Evolutionary conservation across 2,888 invertebrate species (phyloP).

Genomic region (Gymnosoma rotundatum): DNA sequence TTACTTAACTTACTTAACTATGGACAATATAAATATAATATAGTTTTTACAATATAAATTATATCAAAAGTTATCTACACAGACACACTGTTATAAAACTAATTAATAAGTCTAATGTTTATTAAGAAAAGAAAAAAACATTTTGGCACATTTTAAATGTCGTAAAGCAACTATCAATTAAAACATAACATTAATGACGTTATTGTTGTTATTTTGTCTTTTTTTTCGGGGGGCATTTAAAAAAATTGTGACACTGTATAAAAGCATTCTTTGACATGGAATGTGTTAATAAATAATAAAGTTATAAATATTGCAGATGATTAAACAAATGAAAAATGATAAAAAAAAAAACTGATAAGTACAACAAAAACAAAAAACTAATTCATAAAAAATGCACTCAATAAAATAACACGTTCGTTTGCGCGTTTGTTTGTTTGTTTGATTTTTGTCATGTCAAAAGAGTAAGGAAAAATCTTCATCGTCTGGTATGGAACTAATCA

Average conservation of each 20-base stretch:
- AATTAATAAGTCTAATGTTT: constrained; percentile 57
- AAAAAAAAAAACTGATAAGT: constrained; percentile 38
- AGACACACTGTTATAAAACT: constrained; percentile 59
- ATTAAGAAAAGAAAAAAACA: constrained; percentile 38
- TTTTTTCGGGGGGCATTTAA: constrained; percentile 5
- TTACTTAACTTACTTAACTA: constrained; percentile 57
- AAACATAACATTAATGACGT: constrained; percentile 49
- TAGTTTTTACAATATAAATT: constrained; percentile 45
- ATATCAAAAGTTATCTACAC: constrained; percentile 63
- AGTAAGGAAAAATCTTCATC: constrained; percentile 77
- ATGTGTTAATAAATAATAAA: constrained; percentile 60
- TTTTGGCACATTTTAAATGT: constrained; percentile 70
- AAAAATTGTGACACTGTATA: constrained; percentile 60
- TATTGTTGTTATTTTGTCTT: constrained; percentile 15
- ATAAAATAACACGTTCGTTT: constrained; percentile 25
- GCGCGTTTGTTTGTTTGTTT: constrained; percentile 22
- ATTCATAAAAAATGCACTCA: constrained; percentile 56
- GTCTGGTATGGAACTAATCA: constrained; percentile 78
- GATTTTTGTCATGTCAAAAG: constrained; percentile 68
- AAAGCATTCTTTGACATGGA: constrained; percentile 56
- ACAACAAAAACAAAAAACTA: constrained; percentile 49
- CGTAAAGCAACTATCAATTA: constrained; percentile 2
- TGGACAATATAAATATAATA: constrained; percentile 55
- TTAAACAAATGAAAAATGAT: constrained; percentile 11
- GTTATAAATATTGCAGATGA: background rate